Evolutionary conservation across 64 coral and sea anemone species (phyloP), one percentile per base, ranked within the genome.

Genomic region (Platygyra sinensis): DNA sequence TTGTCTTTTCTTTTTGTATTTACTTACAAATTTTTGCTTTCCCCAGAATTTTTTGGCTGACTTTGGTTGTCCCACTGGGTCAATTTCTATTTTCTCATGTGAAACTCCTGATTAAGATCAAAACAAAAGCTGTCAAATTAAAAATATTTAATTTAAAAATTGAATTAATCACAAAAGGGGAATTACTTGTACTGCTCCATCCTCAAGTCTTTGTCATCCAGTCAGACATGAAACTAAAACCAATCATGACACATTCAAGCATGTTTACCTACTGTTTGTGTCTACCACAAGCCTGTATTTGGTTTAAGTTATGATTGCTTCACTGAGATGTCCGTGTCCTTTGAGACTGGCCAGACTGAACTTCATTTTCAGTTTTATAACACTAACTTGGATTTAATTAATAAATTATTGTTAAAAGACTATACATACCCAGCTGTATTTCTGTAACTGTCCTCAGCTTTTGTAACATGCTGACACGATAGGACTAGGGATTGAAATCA

Each of bases 11-110:
- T n/a, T n/a, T n/a, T n/a, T n/a, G n/a, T n/a, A n/a, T n/a, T n/a
- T n/a, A n/a, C 95, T 93, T 54, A 96, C 95, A 13, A 88, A 83
- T 90, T 94, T 96, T 90, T 93, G 95, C 15, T 91, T 96, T 17
- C 93, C 91, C 52, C 72, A 78, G 55, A 89, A 93, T 19, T 90
- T 80, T 57, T 84, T 93, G 24, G 95, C 78, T 18, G 95, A 87
- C 33, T 90, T 96, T 0, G 88, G 95, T 62, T 92, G 80, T 11
- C 73, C 78, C 14, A 96, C 74, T 19, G 95, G 95, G 46, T 93
- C 95, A 52, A 96, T 96, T 15, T 96, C 95, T 24, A 96, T 90
- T 8, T 78, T 89, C 80, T 96, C 91, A 24, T 80, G 49, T 22
- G 88, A 96, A 88, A 96, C 86, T 29, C 91, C 95, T 96, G 67